A percentile compares a stretch with the other conserved stretches of the same genome.
phyloP scores from a whole-genome alignment of 2,113 vertebrate genomes.

The Haemorhous mexicanus region DNA sequence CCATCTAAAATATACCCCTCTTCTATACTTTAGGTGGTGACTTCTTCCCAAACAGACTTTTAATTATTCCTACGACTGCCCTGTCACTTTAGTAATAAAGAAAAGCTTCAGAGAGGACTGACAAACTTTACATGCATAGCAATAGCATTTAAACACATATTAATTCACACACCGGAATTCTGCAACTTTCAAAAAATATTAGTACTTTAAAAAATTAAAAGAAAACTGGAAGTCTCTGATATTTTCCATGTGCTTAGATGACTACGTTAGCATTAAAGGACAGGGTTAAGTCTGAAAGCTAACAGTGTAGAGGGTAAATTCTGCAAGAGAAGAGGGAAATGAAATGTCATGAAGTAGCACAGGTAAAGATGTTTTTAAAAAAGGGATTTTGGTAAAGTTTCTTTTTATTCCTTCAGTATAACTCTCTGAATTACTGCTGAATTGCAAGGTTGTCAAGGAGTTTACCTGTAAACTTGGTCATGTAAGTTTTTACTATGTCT shows the following conservation, averaged over 20 bases:
- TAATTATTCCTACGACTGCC: neutral
- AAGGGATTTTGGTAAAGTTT: neutral
- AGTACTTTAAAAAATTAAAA: neutral
- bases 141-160: neutral
- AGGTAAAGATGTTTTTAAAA: neutral
- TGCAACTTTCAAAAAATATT: neutral
- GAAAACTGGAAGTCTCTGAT: neutral
- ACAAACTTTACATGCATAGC: neutral
- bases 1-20: neutral
- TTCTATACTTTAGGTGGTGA: neutral
- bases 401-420: neutral
- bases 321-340: neutral
- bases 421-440: neutral
- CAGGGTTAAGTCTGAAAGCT: neutral
- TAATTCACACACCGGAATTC: neutral
- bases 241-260: neutral
- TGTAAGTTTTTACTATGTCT: accelerated
- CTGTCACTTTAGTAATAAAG: neutral
- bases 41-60: neutral
- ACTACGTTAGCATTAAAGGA: neutral
- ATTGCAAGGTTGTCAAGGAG: neutral
- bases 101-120: neutral
- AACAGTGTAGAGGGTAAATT: neutral
- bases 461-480: neutral
- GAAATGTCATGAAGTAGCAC: neutral